Base-by-base conservation (phyloP, 2,797 vertebrate species). In the Sandelia bainsii region DNA sequence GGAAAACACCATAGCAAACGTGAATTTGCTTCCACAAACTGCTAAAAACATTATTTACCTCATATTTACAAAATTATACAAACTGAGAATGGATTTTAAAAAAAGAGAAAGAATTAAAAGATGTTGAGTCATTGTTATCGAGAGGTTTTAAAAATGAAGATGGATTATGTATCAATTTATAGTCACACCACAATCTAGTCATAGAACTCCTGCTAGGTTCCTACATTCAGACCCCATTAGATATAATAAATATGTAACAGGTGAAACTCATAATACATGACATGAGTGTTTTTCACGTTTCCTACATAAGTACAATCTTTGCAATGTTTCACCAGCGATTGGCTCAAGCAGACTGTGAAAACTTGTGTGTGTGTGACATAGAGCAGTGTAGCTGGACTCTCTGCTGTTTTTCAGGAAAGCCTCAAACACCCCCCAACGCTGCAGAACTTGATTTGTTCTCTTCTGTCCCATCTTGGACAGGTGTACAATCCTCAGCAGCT, bases 1-100 rank as follows among this genome's bases (percentile, higher is more conserved):
- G 2, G 69, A 65, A 68, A 29, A 59, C 32, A 54, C 22, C 6
- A 25, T 25, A 37, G 27, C 8, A 67, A 54, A 57, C n/a, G 0
- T 40, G 8, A 66, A 61, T n/a, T 40, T 37, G 44, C 16, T 53
- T 66, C 40, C 22, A 72, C 3, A 53, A 81, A 64, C 37, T 45
- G 48, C 19, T 51, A 59, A 50, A 62, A 79, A 75, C 46, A 16
- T 62, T 25, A 5, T 42, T 46, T 73, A 80, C 76, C 82, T 74
- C 57, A 72, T 86, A 90, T 89, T 81, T 83, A 90, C 82, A 91
- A 5, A 48, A 44, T 72, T 49, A 66, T 19, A 25, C 42, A 25
- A 59, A 44, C 17, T 16, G 8, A 59, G 13, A 44, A 61, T 39
- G 16, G 14, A 27, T 52, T 29, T 34, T 60, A 73, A 72, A 39